Evolutionary conservation across 1,140 invertebrate species (phyloP).

Genomic region (Euura saliciscinereae): DNA sequence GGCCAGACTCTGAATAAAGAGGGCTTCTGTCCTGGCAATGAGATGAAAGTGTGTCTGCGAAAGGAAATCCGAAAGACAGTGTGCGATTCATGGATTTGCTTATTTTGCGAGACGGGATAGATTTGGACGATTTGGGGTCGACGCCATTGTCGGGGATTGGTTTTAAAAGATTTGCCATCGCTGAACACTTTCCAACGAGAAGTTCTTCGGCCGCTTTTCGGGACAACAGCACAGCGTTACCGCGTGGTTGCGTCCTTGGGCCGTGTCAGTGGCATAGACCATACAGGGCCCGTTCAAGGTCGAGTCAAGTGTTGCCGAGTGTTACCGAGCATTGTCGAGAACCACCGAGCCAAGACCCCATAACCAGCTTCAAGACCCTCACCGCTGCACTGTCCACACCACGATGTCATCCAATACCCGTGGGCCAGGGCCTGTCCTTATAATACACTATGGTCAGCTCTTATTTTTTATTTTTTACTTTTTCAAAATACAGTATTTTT

Average conservation of each 20-base stretch:
- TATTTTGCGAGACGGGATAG: too few relatives aligned
- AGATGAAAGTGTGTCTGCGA: too few relatives aligned
- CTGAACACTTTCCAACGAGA: constrained; percentile 50
- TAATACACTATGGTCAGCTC: neutral
- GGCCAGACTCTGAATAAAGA: too few relatives aligned
- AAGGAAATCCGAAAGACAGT: too few relatives aligned
- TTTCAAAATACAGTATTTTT: constrained; percentile 8
- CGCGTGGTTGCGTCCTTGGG: constrained; percentile 54
- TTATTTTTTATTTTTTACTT: constrained; percentile 7
- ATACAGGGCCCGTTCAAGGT: constrained; percentile 61
- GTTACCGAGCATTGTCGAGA: constrained; percentile 35
- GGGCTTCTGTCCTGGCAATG: too few relatives aligned
- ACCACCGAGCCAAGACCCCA: neutral
- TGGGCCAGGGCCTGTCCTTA: constrained; percentile 31
- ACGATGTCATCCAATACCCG: constrained; percentile 54
- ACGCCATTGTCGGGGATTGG: too few relatives aligned
- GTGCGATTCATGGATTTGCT: too few relatives aligned
- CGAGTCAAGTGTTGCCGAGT: constrained; percentile 46
- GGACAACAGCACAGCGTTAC: constrained; percentile 40
- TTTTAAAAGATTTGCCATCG: constrained; percentile 50
- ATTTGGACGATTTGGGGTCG: too few relatives aligned
- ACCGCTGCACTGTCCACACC: constrained; percentile 5
- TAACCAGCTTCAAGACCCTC: constrained; percentile 28
- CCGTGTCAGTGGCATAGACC: constrained; percentile 62
- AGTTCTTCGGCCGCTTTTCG: constrained; percentile 60